phyloP scores from a whole-genome alignment of 2,113 vertebrate genomes.

The Thryonomys swinderianus region DNA sequence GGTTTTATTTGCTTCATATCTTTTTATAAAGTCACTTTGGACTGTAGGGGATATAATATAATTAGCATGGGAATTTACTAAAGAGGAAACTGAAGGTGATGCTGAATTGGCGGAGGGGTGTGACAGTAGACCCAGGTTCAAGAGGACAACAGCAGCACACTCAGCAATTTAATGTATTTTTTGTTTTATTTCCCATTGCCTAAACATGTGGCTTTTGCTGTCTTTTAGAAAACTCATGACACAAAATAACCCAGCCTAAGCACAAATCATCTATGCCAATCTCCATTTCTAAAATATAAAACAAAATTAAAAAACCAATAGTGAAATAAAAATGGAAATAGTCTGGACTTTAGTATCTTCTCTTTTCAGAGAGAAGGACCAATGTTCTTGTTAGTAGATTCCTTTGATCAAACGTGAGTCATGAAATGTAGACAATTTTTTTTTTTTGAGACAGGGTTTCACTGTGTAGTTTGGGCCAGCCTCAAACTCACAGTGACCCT shows the following conservation, averaged over 20 bases:
- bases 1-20: not conserved
- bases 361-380: constrained; percentile 18
- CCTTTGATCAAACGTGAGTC: not conserved
- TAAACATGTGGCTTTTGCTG: constrained; percentile 55
- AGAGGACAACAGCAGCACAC: not conserved
- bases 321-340: not conserved
- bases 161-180: not conserved
- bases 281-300: constrained; percentile 15
- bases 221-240: constrained; percentile 13
- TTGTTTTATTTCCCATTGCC: not conserved
- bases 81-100: not conserved
- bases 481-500: not conserved
- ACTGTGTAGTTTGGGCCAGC: not conserved
- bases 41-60: not conserved
- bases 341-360: constrained; percentile 46
- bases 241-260: constrained; percentile 44
- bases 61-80: not conserved
- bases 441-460: not conserved
- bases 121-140: not conserved
- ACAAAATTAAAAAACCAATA: not conserved
- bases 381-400: not conserved
- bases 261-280: not conserved
- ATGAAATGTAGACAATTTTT: not conserved
- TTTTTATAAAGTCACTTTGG: not conserved
- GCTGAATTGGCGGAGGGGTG: not conserved